These are phyloP conservation scores for Cantharis rustica DNA, from an alignment of 2,888 invertebrate genomes.

Conservation along the genomic window DNA sequence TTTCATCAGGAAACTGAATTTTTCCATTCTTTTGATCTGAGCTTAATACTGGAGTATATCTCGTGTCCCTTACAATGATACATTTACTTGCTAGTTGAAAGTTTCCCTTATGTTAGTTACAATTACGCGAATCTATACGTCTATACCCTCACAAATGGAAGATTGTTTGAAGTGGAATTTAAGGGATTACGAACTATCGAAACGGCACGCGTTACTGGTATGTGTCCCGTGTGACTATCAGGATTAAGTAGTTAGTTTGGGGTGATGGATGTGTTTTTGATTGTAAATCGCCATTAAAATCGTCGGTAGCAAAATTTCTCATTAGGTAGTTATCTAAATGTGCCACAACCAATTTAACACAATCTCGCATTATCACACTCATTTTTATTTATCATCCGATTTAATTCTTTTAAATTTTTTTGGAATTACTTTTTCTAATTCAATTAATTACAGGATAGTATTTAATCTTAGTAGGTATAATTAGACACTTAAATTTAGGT, in stretches of 20 bases:
- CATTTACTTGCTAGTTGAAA: conserved; percentile 28
- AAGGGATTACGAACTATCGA: conserved; percentile 31
- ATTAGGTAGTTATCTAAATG: not conserved
- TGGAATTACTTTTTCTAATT: too few species aligned
- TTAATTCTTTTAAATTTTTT: not conserved
- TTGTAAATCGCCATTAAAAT: not conserved
- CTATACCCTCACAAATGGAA: conserved; percentile 2
- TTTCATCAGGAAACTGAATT: conserved; percentile 23
- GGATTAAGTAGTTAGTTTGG: not conserved
- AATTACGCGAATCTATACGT: conserved; percentile 12
- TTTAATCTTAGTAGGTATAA: too few species aligned
- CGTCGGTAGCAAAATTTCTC: not conserved
- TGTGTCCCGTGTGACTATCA: conserved; percentile 30
- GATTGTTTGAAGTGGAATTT: conserved; percentile 34
- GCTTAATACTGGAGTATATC: conserved; percentile 11
- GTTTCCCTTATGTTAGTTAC: conserved; percentile 18
- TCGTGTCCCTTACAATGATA: conserved; percentile 25
- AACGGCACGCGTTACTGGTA: conserved; percentile 28
- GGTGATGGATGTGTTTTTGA: not conserved
- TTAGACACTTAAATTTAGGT: not conserved
- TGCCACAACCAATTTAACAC: not conserved
- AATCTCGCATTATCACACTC: not conserved
- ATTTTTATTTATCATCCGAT: not conserved
- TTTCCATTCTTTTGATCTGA: conserved; percentile 25
- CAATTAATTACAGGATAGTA: too few species aligned